Evolutionary conservation across 2,113 vertebrate species (phyloP).

Genomic region (Paedocypris sp.): DNA sequence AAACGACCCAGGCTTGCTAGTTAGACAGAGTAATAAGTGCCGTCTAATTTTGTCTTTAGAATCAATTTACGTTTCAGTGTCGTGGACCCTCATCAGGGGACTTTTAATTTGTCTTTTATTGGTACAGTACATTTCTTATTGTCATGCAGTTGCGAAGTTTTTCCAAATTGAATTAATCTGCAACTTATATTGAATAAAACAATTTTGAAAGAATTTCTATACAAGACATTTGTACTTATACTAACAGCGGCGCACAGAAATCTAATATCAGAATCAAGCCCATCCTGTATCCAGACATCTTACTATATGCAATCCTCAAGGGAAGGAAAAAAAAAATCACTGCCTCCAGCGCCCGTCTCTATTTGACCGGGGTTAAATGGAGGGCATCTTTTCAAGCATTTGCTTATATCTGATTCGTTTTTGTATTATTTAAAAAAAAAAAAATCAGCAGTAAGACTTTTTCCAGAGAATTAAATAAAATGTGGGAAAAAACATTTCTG

Average conservation of each 20-base stretch:
- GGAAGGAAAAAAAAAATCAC: too few species aligned
- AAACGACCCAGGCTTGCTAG: constrained; percentile 60
- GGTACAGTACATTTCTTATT: too few species aligned
- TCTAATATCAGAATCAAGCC: not conserved
- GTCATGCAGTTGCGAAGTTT: too few species aligned
- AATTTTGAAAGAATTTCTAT: not conserved
- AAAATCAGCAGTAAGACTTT: not conserved
- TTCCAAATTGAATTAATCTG: not conserved
- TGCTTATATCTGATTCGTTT: constrained; percentile 11
- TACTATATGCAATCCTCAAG: not conserved
- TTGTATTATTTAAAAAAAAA: constrained; percentile 18
- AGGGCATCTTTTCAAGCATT: constrained; percentile 18
- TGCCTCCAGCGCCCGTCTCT: constrained; percentile 11
- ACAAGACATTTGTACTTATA: not conserved
- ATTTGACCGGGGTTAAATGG: constrained; percentile 21
- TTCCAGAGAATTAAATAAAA: too few species aligned
- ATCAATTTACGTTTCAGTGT: constrained; percentile 71
- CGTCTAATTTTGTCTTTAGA: constrained; percentile 71
- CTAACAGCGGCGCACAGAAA: not conserved
- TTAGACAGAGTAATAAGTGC: constrained; percentile 66
- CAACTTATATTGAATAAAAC: not conserved
- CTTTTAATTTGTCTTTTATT: not conserved
- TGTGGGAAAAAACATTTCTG: too few species aligned
- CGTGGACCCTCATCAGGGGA: constrained; percentile 59
- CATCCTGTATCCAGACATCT: not conserved